Conservation (phyloP, 2,113 vertebrate genomes). For the Eolophus roseicapilla region DNA sequence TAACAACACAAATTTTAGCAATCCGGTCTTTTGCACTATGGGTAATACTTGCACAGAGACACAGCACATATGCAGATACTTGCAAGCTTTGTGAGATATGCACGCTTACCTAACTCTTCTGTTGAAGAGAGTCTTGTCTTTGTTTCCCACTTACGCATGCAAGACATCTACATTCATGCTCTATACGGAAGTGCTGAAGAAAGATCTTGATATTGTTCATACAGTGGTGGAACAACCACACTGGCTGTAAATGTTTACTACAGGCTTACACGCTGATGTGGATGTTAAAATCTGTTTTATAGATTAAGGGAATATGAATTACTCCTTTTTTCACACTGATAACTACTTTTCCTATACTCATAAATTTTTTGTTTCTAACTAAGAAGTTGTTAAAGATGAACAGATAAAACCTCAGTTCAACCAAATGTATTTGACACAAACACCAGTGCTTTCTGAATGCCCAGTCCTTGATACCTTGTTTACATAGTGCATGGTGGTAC, state of each 20-base stretch:
- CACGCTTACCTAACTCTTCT: not conserved
- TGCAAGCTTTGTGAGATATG: not conserved
- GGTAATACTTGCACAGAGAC: not conserved
- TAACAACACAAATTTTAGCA: not conserved
- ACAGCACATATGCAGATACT: fast-evolving
- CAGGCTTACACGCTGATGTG: not conserved
- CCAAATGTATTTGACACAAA: not conserved
- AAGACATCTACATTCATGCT: not conserved
- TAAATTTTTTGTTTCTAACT: not conserved
- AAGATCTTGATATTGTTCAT: not conserved
- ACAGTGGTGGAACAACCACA: not conserved
- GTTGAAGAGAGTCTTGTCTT: not conserved
- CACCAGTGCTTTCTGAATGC: not conserved
- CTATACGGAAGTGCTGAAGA: not conserved
- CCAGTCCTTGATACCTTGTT: slow-evolving; percentile 5
- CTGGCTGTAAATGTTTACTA: not conserved
- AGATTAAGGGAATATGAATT: not conserved
- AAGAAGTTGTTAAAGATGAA: not conserved
- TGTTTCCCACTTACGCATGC: not conserved
- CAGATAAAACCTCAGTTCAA: not conserved
- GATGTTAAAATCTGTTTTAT: not conserved
- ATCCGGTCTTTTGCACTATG: not conserved
- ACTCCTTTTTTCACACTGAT: not conserved
- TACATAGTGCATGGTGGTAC: not conserved
- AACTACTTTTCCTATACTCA: not conserved